Conservation (phyloP, 2,797 vertebrate genomes). For the Chelon auratus region DNA sequence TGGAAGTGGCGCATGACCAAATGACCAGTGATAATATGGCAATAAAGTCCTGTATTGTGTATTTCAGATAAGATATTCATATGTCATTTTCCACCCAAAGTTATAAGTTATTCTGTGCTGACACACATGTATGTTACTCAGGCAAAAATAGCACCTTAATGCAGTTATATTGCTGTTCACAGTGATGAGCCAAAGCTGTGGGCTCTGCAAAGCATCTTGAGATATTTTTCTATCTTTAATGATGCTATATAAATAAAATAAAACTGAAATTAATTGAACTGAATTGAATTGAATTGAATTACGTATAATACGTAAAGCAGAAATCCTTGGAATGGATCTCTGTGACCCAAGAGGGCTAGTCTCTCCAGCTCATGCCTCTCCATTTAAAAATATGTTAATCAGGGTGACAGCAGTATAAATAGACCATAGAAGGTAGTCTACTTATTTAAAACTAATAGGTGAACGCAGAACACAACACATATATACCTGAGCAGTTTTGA, state of each 20-base stretch:
- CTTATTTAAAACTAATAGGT: background rate
- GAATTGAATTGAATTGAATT: background rate
- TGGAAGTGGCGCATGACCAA: background rate
- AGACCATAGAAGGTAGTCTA: background rate
- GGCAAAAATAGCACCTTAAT: background rate
- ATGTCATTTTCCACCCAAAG: background rate
- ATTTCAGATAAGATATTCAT: too few species aligned
- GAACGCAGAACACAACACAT: background rate
- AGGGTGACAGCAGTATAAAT: background rate
- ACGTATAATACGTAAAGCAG: background rate
- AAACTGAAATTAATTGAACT: too few species aligned
- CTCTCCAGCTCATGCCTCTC: background rate
- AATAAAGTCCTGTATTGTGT: background rate
- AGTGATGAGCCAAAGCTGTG: background rate
- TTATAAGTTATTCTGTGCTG: background rate
- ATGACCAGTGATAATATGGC: background rate
- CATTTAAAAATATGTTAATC: background rate
- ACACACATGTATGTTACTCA: background rate
- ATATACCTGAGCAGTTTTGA: conserved; percentile 88
- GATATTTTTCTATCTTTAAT: too few species aligned
- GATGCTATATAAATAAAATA: too few species aligned
- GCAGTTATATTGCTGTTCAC: background rate
- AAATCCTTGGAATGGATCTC: background rate
- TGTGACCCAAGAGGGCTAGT: background rate
- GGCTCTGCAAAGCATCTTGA: too few species aligned